Evolutionary conservation across 2,888 invertebrate genomes (phyloP), one percentile per base, ranked within the genome.

Genomic region (Aphodius sticticus): DNA sequence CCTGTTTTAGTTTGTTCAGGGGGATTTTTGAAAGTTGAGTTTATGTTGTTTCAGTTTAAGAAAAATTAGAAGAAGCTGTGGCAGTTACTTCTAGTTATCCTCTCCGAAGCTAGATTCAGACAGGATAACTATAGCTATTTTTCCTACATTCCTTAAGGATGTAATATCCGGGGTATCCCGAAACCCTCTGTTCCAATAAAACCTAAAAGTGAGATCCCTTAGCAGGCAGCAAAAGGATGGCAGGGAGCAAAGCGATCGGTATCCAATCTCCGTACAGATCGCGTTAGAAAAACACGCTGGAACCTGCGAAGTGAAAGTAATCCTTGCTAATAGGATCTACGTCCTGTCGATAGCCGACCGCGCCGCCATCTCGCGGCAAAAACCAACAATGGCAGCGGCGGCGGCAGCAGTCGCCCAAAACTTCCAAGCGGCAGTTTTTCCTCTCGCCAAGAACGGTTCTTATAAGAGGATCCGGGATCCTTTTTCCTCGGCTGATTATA

Each of bases 401-500:
- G 53, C 12, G 7, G 53, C 9, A 53, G 53, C 26, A 26, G 26
- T 7, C 7, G 53, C 53, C 53, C 12, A 5, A 53, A 53, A 53
- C 53, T 53, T 53, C 38, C 53, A 53, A 53, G 53, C 26, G 26
- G 26, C 26, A 26, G 53, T 9, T 12, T 53, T 53, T 53, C 53
- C 53, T 53, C 53, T 12, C 53, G 53, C 26, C 26, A 26, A 3
- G 26, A 26, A 26, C 53, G 53, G 53, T 53, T 53, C 53, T 53
- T 53, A 53, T 53, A 53, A 53, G 53, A 53, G 53, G 53, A 53
- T 53, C 53, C 53, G 53, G 53, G 53, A 53, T 53, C 53, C 53
- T 53, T 53, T 53, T 53, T 53, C 53, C 53, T 53, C 2, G 1
- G 9, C 53, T 53, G 53, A 53, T 53, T 53, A 53, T 53, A 9